Evolutionary conservation across 2,113 vertebrate species (phyloP), one percentile per base, ranked within the genome.

Genomic region (Phodopus roborovskii): DNA sequence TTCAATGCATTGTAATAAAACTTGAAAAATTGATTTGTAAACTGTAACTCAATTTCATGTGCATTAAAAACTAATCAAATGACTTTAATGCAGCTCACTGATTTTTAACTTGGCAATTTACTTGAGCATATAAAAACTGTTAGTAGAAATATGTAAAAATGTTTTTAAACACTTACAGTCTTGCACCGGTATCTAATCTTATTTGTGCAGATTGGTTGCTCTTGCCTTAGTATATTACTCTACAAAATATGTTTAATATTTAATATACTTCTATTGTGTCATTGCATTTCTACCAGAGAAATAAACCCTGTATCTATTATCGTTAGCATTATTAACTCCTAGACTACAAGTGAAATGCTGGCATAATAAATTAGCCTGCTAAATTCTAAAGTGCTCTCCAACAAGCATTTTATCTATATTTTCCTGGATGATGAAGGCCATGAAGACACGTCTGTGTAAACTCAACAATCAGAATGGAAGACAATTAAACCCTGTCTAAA

Each of bases 1-100:
- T 97, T 93, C 88, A 58, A 53, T 96, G 56, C 70, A 71, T 96
- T 89, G 48, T 91, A 98, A 97, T 97, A 97, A 84, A 91, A 53
- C 62, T 97, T 97, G 95, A 70, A 96, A 95, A 98, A 94, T 33
- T 97, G 36, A 97, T 98, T 96, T 97, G 88, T 91, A 93, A 97
- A 96, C 83, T 92, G 66, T 48, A 97, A 97, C 17, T 97, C 94
- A 96, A 93, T 98, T 98, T 78, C 81, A 53, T 0, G 0, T 90
- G 62, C 42, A 97, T 97, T 98, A 95, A 85, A 96, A 97, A 82
- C 53, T 97, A 95, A 87, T 92, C 56, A 90, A 96, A 39, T 84
- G 10, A 22, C 94, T 98, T 96, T 92, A 42, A 90, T 58, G 0
- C 90, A 96, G 77, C 96, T 98, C 92, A 96, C 53, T 90, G 56